Percentiles rank a stretch among this genome's conserved stretches.
Evolutionary conservation across 2,888 invertebrate genomes (phyloP).

Genomic region (Prostheceraeus crozeri): DNA sequence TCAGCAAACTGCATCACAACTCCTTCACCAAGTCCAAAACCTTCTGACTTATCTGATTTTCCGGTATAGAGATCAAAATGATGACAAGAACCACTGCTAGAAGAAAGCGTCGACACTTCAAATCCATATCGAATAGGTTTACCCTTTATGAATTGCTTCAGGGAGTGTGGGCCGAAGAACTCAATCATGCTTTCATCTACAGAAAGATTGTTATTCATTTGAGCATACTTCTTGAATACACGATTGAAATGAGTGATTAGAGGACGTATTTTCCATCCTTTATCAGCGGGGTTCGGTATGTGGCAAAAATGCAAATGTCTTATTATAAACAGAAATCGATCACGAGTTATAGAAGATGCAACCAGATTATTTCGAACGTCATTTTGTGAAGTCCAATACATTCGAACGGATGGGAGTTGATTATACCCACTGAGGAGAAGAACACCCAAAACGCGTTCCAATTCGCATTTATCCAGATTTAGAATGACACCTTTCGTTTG

Average conservation of each 20-base stretch:
- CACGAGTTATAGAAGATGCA: too few relatives aligned
- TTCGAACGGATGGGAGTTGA: too few relatives aligned
- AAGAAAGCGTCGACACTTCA: conserved; percentile 1
- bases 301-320: too few relatives aligned
- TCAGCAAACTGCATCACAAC: neutral
- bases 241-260: neutral
- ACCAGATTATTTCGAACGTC: too few relatives aligned
- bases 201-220: neutral
- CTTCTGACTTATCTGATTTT: neutral
- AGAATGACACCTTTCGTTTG: too few relatives aligned
- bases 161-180: conserved; percentile 4
- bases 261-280: neutral
- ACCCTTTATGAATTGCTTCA: neutral
- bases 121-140: conserved; percentile 23
- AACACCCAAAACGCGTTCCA: too few relatives aligned
- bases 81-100: neutral
- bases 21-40: conserved; percentile 1
- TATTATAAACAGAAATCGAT: too few relatives aligned
- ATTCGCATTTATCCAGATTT: too few relatives aligned
- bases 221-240: neutral
- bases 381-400: too few relatives aligned
- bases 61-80: conserved; percentile 7
- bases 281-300: too few relatives aligned
- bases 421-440: too few relatives aligned
- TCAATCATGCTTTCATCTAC: conserved; percentile 26